Conservation (phyloP, 2,888 invertebrate genomes). For the Noctua janthina region DNA sequence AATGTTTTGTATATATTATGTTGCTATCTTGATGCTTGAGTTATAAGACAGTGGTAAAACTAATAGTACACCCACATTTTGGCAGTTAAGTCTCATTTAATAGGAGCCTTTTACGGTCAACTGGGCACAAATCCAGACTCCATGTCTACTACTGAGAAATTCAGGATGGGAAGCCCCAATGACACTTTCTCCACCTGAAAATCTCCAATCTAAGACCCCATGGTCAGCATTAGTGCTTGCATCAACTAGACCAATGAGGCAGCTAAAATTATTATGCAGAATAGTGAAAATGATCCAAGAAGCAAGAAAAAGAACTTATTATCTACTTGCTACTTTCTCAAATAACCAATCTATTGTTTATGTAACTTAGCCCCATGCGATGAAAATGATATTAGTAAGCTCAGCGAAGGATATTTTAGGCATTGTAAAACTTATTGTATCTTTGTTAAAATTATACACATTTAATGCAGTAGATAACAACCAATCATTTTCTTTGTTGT, state of each 20-base stretch:
- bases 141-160: not conserved
- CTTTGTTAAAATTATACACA: not conserved
- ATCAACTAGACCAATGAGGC: not conserved
- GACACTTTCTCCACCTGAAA: not conserved
- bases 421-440: not conserved
- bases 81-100: not conserved
- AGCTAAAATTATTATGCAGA: not conserved
- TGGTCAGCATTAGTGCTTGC: not conserved
- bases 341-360: not conserved
- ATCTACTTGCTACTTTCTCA: too few relatives aligned
- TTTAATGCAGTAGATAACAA: not conserved
- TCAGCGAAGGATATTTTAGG: constrained; percentile 17
- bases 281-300: not conserved
- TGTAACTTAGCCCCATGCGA: not conserved
- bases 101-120: not conserved
- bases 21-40: not conserved
- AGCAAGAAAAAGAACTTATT: not conserved
- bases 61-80: not conserved
- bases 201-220: not conserved
- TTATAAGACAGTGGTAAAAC: not conserved
- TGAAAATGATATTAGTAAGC: not conserved
- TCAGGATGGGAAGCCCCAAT: not conserved
- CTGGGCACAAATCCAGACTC: not conserved
- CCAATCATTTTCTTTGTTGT: not conserved
- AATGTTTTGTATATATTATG: not conserved